Base-by-base conservation (phyloP, 2,888 invertebrate genomes). In the Megaustenia siamemsis region DNA sequence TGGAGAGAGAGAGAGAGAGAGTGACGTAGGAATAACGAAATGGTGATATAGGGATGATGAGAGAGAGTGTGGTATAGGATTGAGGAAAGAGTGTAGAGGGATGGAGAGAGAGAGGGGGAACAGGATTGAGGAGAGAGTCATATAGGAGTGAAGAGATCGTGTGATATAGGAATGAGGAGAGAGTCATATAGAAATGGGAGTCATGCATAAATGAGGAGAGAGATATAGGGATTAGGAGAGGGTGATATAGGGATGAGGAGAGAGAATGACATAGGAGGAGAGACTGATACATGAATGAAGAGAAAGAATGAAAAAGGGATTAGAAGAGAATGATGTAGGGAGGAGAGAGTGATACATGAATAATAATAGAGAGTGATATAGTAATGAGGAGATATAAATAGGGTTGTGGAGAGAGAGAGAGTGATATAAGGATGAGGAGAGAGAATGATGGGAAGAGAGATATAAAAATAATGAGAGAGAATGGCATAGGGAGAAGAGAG, bases 401-500 rank as follows among this genome's bases (percentile, higher is more conserved):
- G 56, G n/a, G 3, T 24, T 21, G n/a, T 0, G 18, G 12, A 10
- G 56, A 56, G 8, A 56, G 56, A 56, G 8, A 56, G 8, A 56
- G 8, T 24, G 56, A 56, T 3, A 56, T 18, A 56, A 4, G n/a
- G 56, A 56, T 3, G n/a, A 15, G 3, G 15, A 21, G 12, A 8
- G 35, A 18, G 35, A 66, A 4, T 35, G 35, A 35, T 18, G 28
- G 60, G n/a, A 5, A 45, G 45, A 2, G 21, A 75, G 45, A 32
- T 1, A 75, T 2, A 66, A 45, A 68, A 18, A 80, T 43, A 45
- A 12, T 45, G 68, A 40, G 18, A 78, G 78, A 78, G 78, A 78
- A 12, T 35, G 78, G 40, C 35, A 78, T 18, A 78, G 78, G 15
- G 78, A 60, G 78, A 60, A 35, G 63, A n/a, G n/a, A n/a, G n/a